Percentiles rank a stretch among this genome's conserved stretches.
Conservation (phyloP, 2,888 invertebrate species). For the Drosophila incognita region DNA sequence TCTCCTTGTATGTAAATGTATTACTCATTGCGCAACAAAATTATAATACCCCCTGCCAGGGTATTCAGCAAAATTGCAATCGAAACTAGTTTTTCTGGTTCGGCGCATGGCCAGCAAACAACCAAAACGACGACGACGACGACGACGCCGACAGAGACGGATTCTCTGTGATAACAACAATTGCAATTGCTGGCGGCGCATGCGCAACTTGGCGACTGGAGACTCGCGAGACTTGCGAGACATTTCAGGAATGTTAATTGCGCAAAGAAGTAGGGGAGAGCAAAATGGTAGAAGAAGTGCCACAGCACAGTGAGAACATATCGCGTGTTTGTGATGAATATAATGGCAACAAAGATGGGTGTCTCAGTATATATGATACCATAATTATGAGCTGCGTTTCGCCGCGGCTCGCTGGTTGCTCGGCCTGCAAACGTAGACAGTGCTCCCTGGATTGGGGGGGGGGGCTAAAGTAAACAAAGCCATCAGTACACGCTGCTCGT, state of each 20-base stretch:
- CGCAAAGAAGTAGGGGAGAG: conserved; percentile 49
- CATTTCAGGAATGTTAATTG: conserved; percentile 77
- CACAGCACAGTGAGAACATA: conserved; percentile 60
- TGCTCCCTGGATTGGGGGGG: not conserved
- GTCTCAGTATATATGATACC: conserved; percentile 49
- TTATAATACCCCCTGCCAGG: not conserved
- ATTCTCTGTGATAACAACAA: conserved; percentile 72
- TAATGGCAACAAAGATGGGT: conserved; percentile 60
- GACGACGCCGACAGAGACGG: not conserved
- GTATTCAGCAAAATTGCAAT: conserved; percentile 35
- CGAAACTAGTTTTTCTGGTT: conserved; percentile 80
- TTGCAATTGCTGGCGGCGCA: conserved; percentile 70
- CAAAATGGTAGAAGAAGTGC: conserved; percentile 25
- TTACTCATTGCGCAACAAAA: not conserved
- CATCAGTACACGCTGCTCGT: conserved; percentile 67
- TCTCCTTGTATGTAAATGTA: too few species aligned
- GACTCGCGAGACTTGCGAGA: conserved; percentile 42
- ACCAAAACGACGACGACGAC: not conserved
- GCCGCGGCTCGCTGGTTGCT: conserved; percentile 32
- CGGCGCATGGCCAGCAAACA: conserved; percentile 60
- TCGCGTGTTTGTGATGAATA: conserved; percentile 74
- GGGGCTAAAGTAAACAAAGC: conserved; percentile 1
- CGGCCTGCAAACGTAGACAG: conserved; percentile 7
- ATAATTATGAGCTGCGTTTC: conserved; percentile 48
- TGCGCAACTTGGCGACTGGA: conserved; percentile 57